Base-by-base conservation (phyloP, 2,888 invertebrate species). In the Penaeus monodon region DNA sequence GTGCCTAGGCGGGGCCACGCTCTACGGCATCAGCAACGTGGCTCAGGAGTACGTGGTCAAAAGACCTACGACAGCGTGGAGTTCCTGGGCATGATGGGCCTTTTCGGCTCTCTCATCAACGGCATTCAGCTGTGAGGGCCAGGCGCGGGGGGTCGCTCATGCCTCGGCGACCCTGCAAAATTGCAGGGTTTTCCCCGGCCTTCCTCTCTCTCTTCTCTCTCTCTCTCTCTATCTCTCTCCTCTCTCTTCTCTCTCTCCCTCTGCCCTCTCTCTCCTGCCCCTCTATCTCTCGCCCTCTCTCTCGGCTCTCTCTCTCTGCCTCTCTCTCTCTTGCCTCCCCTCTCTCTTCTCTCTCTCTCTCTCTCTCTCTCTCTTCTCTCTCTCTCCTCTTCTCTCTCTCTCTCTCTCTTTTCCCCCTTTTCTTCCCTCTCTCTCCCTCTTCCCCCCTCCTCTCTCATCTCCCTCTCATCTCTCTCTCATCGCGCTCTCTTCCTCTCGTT, bases 41-140 rank as follows among this genome's bases (percentile, higher is more conserved):
- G 92, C 92, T 1, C 96, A 97, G 93, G 97, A 97, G 92, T 94
- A 96, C 92, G 95, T 96, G 90, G 95, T 97, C n/a, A 95, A 95
- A 95, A 95, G 92, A 95, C 94, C 22, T 95, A 95, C 90, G 95
- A 95, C 89, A 94, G 95, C 90, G 94, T 96, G 74, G 96, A 97
- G 92, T 97, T 96, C 92, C 93, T 97, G 22, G 96, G 96, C 57
- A 94, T 96, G 92, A 94, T 97, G 29, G 97, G 97, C 29, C 93
- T 97, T 57, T 96, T 96, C 90, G 97, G 97, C 44, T 95, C 95
- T 90, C 92, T 96, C 88, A 94, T 97, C 33, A 95, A 96, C 90
- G 96, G 95, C 88, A 93, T 95, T 33, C 97, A 97, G 93, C 95
- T 96, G 94, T 96, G 94, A 93, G 95, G 94, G 57, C 76, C 7